Percentiles rank a stretch among this genome's conserved stretches.
Evolutionary conservation across 1,140 invertebrate genomes (phyloP).

Genomic region (Eueides isabella): DNA sequence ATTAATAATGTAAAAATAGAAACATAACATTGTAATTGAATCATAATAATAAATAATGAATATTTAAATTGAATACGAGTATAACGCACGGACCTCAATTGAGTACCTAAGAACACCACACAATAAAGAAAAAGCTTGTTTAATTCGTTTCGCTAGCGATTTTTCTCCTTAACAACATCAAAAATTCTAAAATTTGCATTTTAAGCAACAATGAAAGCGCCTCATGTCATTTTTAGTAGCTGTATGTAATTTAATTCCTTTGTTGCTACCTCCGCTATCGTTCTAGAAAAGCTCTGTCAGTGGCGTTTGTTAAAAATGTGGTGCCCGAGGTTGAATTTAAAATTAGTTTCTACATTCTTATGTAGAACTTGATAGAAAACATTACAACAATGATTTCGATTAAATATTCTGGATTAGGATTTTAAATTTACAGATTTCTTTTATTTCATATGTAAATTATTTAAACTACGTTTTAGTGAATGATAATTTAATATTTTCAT

Average conservation of each 20-base stretch:
- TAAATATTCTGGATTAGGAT: background rate
- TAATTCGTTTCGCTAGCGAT: background rate
- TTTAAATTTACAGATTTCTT: background rate
- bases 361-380: background rate
- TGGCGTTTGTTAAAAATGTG: slow-evolving; percentile 7
- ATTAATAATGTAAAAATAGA: too few species aligned
- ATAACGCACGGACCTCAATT: too few species aligned
- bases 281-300: background rate
- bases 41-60: too few species aligned
- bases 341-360: slow-evolving; percentile 4
- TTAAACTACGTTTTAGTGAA: background rate
- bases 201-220: background rate
- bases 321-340: background rate
- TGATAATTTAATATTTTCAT: too few species aligned
- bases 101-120: background rate
- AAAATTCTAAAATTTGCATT: background rate
- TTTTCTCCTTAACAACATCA: background rate
- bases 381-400: background rate
- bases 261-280: background rate
- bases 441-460: too few species aligned
- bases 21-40: too few species aligned
- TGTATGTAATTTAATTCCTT: slow-evolving; percentile 12
- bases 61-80: too few species aligned
- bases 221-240: slow-evolving; percentile 3
- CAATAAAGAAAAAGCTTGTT: background rate